Evolutionary conservation across 2,113 vertebrate genomes (phyloP).

Genomic region (Eulemur macaco): DNA sequence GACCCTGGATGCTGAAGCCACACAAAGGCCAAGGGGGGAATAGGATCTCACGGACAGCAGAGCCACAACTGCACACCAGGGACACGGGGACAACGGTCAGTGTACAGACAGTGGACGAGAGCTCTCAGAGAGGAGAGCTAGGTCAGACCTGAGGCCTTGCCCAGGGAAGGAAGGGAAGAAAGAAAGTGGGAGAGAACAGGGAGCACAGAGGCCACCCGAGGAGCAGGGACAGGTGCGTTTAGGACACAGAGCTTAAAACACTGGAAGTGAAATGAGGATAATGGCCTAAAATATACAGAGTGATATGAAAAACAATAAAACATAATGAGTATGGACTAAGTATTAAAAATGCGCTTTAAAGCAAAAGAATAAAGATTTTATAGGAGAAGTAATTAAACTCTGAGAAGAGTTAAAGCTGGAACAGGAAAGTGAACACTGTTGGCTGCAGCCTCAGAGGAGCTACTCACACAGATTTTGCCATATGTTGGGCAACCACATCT

Average conservation of each 20-base stretch:
- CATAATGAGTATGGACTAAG: neutral
- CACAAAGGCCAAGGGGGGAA: too few species aligned
- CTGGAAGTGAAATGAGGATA: neutral
- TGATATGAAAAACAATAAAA: neutral
- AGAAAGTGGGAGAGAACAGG: too few species aligned
- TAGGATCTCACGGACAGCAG: neutral
- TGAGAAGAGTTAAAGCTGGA: neutral
- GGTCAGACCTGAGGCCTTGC: neutral
- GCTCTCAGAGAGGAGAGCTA: neutral
- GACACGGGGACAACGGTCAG: neutral
- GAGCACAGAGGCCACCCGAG: too few species aligned
- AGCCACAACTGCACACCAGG: too few species aligned
- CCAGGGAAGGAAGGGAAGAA: neutral
- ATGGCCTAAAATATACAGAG: neutral
- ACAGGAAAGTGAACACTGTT: neutral
- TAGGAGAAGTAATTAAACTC: neutral
- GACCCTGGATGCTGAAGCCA: neutral
- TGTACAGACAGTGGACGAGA: neutral
- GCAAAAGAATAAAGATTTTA: neutral
- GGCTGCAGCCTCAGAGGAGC: neutral
- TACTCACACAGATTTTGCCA: neutral
- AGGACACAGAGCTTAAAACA: neutral
- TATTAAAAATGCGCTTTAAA: neutral
- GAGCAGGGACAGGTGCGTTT: neutral
- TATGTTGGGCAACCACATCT: too few species aligned